phyloP scores from a whole-genome alignment of 2,113 vertebrate species.

The Naja naja region DNA sequence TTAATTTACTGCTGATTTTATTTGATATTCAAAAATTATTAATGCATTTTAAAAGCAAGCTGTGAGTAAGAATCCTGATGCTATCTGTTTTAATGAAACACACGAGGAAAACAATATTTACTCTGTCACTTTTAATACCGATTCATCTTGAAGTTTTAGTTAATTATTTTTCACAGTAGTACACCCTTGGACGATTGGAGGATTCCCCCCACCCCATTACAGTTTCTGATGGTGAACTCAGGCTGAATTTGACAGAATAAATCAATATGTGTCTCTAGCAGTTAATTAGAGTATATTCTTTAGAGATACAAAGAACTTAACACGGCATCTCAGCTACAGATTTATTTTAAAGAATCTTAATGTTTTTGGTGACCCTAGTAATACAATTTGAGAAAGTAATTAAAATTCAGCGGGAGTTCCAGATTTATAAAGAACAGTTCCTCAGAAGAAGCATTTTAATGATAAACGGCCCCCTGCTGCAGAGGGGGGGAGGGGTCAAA shows the following conservation, averaged over 20 bases:
- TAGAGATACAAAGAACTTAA: constrained; percentile 7
- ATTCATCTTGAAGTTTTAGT: constrained; percentile 23
- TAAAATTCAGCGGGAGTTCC: neutral
- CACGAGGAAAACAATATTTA: constrained; percentile 27
- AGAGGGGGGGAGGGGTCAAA: neutral
- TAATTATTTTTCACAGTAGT: constrained; percentile 21
- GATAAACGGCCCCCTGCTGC: neutral
- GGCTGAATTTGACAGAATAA: constrained; percentile 3
- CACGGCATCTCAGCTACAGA: neutral
- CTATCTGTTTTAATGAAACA: constrained; percentile 31
- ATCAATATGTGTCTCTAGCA: constrained; percentile 17
- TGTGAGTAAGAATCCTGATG: constrained; percentile 17
- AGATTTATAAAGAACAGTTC: neutral
- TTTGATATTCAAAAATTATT: constrained; percentile 23
- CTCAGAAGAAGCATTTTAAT: neutral
- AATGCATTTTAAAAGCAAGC: constrained; percentile 21
- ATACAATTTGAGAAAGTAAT: neutral
- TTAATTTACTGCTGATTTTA: constrained; percentile 12
- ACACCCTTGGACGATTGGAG: accelerated
- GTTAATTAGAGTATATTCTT: constrained; percentile 25
- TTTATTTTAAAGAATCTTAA: constrained; percentile 7
- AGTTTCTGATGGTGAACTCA: neutral
- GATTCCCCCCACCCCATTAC: neutral
- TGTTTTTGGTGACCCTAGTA: neutral
- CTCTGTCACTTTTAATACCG: constrained; percentile 17